These are phyloP conservation scores for Anaspis maculata DNA, from an alignment of 2,888 invertebrate species.

Conservation along the genomic window DNA sequence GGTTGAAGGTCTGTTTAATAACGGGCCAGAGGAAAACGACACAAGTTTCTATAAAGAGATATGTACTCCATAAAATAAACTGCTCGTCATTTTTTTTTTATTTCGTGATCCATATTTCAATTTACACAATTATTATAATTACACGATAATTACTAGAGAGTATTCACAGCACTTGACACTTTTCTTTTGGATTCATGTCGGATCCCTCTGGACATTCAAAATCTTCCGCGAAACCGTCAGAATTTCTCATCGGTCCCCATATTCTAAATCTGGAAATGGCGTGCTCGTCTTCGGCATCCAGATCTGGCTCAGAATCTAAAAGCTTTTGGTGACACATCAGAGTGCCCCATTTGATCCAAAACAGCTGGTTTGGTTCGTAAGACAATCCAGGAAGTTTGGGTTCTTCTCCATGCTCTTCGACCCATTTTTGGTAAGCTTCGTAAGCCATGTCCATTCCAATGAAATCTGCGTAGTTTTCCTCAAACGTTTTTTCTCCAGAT, in stretches of 20 bases:
- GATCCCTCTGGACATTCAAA: conserved; percentile 25
- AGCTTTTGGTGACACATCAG: too few species aligned
- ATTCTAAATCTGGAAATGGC: conserved; percentile 15
- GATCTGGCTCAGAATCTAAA: too few species aligned
- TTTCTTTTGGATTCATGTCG: conserved; percentile 27
- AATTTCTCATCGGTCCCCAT: conserved; percentile 21
- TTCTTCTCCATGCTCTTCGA: conserved; percentile 54
- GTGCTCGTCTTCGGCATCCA: neutral
- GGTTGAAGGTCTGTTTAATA: too few species aligned
- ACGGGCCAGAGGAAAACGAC: too few species aligned
- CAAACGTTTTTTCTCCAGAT: conserved; percentile 7
- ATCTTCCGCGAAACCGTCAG: conserved; percentile 25
- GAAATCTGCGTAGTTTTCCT: conserved; percentile 83
- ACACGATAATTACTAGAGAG: too few species aligned
- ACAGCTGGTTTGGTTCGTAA: conserved; percentile 50
- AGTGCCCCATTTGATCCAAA: too few species aligned
- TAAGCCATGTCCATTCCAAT: conserved; percentile 83
- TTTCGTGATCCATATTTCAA: too few species aligned
- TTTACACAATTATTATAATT: too few species aligned
- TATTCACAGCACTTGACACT: conserved; percentile 18
- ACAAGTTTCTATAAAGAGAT: too few species aligned
- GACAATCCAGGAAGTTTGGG: conserved; percentile 59
- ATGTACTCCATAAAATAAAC: too few species aligned
- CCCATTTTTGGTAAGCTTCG: conserved; percentile 66
- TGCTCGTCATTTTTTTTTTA: too few species aligned